A percentile compares a stretch with the other conserved stretches of the same genome.
Evolutionary conservation across 2,797 vertebrate genomes (phyloP).

Genomic region (Acrossocheilus fasciatus): DNA sequence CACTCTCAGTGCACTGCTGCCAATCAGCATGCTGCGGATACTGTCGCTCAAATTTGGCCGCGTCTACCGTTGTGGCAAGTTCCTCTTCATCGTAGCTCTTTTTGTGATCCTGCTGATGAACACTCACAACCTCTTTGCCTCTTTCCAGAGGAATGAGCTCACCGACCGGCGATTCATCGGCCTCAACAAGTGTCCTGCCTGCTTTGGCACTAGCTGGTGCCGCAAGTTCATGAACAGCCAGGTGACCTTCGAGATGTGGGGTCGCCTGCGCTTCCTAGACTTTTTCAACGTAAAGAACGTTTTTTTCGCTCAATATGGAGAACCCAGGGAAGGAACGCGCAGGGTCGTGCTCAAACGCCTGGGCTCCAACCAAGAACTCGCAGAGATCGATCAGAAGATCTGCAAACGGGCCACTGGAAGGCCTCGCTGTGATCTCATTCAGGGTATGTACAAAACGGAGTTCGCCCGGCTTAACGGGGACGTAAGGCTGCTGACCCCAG

Average conservation of each 20-base stretch:
- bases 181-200: slow-evolving; percentile 99
- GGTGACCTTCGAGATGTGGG: slow-evolving; percentile 97
- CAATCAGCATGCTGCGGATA: slow-evolving; percentile 92
- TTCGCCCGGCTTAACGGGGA: slow-evolving; percentile 96
- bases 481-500: slow-evolving; percentile 94
- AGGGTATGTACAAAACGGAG: slow-evolving; percentile 95
- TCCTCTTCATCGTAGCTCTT: slow-evolving; percentile 89
- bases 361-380: slow-evolving; percentile 95
- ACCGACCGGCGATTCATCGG: slow-evolving; percentile 95
- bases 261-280: slow-evolving; percentile 93
- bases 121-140: slow-evolving; percentile 96
- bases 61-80: slow-evolving; percentile 95
- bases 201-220: slow-evolving; percentile 99
- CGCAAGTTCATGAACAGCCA: slow-evolving; percentile 98
- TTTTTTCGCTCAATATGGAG: slow-evolving; percentile 96
- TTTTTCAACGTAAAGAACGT: slow-evolving; percentile 99
- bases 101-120: slow-evolving; percentile 94
- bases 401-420: slow-evolving; percentile 95
- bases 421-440: slow-evolving; percentile 93
- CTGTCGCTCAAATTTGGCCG: slow-evolving; percentile 94
- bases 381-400: slow-evolving; percentile 96
- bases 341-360: slow-evolving; percentile 95
- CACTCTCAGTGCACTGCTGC: slow-evolving; percentile 51
- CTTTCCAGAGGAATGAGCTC: slow-evolving; percentile 98
- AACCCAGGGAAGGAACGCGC: slow-evolving; percentile 95